Percentiles rank a stretch among this genome's conserved stretches.
Evolutionary conservation across 2,113 vertebrate species (phyloP).

Genomic region (Synchiropus splendidus): DNA sequence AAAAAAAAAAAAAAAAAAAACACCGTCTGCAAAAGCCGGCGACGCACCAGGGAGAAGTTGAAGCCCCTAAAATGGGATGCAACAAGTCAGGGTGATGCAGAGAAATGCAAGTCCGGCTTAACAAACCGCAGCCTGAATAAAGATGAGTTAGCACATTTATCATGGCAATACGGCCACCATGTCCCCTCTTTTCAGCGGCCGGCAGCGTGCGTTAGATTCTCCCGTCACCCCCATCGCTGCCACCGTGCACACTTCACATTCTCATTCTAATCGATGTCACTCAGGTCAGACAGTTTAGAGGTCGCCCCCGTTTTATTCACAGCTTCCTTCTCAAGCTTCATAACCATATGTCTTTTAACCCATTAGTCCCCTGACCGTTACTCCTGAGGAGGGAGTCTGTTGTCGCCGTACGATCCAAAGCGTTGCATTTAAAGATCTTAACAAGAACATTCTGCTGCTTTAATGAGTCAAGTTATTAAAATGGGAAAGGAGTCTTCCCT

Average conservation of each 20-base stretch:
- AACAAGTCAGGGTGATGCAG: slow-evolving; percentile 36
- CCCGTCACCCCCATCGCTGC: slow-evolving; percentile 35
- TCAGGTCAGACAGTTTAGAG: slow-evolving; percentile 63
- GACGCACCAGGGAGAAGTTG: slow-evolving; percentile 15
- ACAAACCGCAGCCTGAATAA: slow-evolving; percentile 18
- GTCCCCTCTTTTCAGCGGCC: slow-evolving; percentile 20
- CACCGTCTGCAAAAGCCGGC: slow-evolving; percentile 22
- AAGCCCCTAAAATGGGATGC: slow-evolving; percentile 39
- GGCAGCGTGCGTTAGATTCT: slow-evolving; percentile 13
- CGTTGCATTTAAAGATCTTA: background rate
- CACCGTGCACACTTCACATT: slow-evolving; percentile 64
- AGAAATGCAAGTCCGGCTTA: slow-evolving; percentile 10
- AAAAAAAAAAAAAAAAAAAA: too few species aligned
- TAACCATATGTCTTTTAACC: slow-evolving; percentile 71
- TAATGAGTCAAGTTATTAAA: too few species aligned
- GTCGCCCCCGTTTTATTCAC: slow-evolving; percentile 50
- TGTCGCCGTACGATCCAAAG: background rate
- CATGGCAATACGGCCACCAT: slow-evolving; percentile 43
- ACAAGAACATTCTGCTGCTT: too few species aligned
- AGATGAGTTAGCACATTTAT: slow-evolving; percentile 37
- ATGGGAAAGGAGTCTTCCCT: too few species aligned
- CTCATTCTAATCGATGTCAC: slow-evolving; percentile 71
- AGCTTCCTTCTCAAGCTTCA: slow-evolving; percentile 58
- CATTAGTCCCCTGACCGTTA: slow-evolving; percentile 44
- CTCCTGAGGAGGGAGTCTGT: slow-evolving; percentile 8